These are phyloP conservation scores for Tretioscincus oriximinensis DNA, from an alignment of 2,113 vertebrate genomes.

Conservation along the genomic window DNA sequence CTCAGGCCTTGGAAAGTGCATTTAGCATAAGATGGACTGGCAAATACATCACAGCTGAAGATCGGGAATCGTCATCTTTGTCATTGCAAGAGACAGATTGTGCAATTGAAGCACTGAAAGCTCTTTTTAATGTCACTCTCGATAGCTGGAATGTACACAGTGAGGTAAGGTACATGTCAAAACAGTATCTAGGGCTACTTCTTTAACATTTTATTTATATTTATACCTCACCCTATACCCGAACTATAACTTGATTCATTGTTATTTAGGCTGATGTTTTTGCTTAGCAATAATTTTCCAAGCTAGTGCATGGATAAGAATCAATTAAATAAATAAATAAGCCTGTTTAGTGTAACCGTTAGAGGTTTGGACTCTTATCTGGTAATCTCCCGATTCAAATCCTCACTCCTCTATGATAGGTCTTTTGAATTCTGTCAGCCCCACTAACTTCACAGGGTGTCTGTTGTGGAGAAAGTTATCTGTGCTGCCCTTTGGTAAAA, in stretches of 20 bases:
- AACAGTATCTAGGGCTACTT: too few relatives aligned
- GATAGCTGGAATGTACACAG: slow-evolving; percentile 83
- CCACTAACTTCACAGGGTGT: too few relatives aligned
- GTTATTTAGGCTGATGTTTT: background rate
- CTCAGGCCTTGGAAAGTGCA: slow-evolving; percentile 87
- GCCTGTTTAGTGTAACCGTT: too few relatives aligned
- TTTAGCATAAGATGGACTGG: slow-evolving; percentile 88
- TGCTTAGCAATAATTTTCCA: background rate
- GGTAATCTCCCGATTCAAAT: background rate
- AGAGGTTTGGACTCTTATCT: background rate
- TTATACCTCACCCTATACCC: too few relatives aligned
- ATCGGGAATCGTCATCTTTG: slow-evolving; percentile 74
- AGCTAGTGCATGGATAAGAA: background rate
- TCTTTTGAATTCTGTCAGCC: too few relatives aligned
- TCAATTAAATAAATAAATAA: too few relatives aligned
- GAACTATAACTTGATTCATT: background rate
- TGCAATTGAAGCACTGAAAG: slow-evolving; percentile 93
- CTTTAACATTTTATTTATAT: background rate
- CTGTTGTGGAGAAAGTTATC: too few relatives aligned
- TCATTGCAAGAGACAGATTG: slow-evolving; percentile 86
- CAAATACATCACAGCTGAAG: slow-evolving; percentile 81
- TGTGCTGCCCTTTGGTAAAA: too few relatives aligned
- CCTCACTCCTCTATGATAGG: too few relatives aligned
- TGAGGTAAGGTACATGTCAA: slow-evolving; percentile 77
- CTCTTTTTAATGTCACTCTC: slow-evolving; percentile 94